Evolutionary conservation across 2,113 vertebrate species (phyloP), one percentile per base, ranked within the genome.

Genomic region (Brachionichthys hirsutus): DNA sequence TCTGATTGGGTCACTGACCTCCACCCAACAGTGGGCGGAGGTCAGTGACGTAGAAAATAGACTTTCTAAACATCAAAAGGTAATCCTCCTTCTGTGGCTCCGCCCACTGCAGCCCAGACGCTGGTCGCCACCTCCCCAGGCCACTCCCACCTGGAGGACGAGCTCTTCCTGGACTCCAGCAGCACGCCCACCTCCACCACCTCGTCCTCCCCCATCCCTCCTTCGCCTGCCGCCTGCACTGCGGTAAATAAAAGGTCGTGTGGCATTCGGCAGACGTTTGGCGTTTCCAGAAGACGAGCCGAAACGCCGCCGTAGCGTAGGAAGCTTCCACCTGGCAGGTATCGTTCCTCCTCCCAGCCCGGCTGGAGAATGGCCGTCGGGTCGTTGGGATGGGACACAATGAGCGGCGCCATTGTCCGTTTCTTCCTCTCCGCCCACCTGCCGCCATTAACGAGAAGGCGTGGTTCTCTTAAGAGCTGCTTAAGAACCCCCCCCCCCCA

Each of bases 81-180:
- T 40, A 6, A 42, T 14, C 12, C 15, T 42, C 36, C 13, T n/a
- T 41, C 7, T 43, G 6, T 36, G 7, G 40, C 20, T 54, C 30
- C 18, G 15, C 38, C 50, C 13, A 16, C 59, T 59, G 11, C 73
- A 80, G 67, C 83, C 45, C 58, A 91, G 89, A 81, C 92, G 43
- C 85, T 95, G 83, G 89, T 93, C 67, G 94, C 94, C 82, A 95
- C 94, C 40, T 95, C 94, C 62, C 94, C 94, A 11, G 91, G 92
- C 68, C 87, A 92, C 84, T 94, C 92, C 30, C 88, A 92, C 77
- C 77, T 92, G 85, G 94, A 96, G 78, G 94, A 96, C 1, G 94
- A 96, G 81, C 89, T 94, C 86, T 95, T 96, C 89, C 94, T 92
- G 77, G 91, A 93, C 86, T 95, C 93, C n/a, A 96, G 93, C 90